A percentile compares a stretch with the other conserved stretches of the same genome.
Evolutionary conservation across 2,797 vertebrate species (phyloP).

Genomic region (Pelochelys cantorii): DNA sequence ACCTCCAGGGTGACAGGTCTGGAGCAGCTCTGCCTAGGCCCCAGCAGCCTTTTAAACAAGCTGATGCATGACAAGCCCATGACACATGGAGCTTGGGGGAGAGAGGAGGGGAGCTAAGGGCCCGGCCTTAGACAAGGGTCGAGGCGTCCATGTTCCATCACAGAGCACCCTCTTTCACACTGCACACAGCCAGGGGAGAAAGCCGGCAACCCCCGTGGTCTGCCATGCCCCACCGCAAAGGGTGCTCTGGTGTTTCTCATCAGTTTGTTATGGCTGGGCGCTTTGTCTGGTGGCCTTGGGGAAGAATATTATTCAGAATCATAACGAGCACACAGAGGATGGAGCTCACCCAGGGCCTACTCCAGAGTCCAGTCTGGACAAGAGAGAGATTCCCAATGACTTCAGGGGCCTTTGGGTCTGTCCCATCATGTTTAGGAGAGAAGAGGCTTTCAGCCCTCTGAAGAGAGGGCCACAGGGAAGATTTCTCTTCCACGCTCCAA

Average conservation of each 20-base stretch:
- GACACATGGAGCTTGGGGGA: neutral
- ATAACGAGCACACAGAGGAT: neutral
- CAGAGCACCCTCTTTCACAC: neutral
- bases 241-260: neutral
- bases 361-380: neutral
- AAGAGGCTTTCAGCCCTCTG: neutral
- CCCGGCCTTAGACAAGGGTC: neutral
- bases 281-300: neutral
- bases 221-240: neutral
- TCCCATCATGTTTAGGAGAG: neutral
- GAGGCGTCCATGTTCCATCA: neutral
- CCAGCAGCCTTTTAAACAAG: neutral
- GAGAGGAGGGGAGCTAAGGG: neutral
- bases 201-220: neutral
- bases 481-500: neutral
- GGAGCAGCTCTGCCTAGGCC: neutral
- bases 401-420: neutral
- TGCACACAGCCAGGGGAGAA: neutral
- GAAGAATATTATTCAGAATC: neutral
- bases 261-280: neutral
- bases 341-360: neutral
- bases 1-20: neutral
- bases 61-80: accelerated
- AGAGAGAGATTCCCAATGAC: neutral
- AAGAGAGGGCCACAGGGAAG: neutral